A percentile compares a stretch with the other conserved stretches of the same genome.
phyloP scores from a whole-genome alignment of 2,888 invertebrate genomes.

The Patella depressa region DNA sequence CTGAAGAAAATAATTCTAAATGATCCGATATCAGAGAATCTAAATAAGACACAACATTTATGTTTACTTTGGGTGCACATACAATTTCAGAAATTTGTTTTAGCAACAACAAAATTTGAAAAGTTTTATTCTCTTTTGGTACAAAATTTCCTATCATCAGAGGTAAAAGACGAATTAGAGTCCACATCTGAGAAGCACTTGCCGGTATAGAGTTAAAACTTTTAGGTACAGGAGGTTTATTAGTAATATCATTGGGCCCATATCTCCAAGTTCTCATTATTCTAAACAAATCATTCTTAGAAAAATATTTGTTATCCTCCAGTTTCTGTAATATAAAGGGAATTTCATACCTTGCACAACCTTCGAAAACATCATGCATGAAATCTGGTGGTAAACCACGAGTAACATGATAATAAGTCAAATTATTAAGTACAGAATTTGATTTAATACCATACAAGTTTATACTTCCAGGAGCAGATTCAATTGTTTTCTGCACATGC shows the following conservation, averaged over 20 bases:
- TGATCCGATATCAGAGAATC: conserved; percentile 19
- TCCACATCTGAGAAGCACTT: conserved; percentile 25
- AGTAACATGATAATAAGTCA: conserved; percentile 16
- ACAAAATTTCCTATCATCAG: conserved; percentile 20
- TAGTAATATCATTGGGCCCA: conserved; percentile 17
- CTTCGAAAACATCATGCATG: conserved; percentile 30
- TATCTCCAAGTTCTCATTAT: conserved; percentile 19
- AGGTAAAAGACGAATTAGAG: conserved; percentile 20
- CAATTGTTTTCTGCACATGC: background rate
- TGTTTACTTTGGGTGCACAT: conserved; percentile 19
- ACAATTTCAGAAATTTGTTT: conserved; percentile 23
- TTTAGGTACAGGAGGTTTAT: background rate
- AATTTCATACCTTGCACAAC: conserved; percentile 16
- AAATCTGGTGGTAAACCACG: conserved; percentile 18
- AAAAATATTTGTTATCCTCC: conserved; percentile 14
- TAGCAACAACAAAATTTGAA: conserved; percentile 20
- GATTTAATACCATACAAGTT: conserved; percentile 18
- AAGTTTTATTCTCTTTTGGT: conserved; percentile 10
- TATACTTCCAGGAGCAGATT: background rate
- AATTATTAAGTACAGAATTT: conserved; percentile 17
- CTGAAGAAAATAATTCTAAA: conserved; percentile 3
- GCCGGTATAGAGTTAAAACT: background rate
- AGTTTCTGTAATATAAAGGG: conserved; percentile 11
- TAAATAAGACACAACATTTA: conserved; percentile 13
- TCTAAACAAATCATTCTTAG: conserved; percentile 12